Conservation (phyloP, 2,797 vertebrate genomes). For the Phalloptychus januarius region DNA sequence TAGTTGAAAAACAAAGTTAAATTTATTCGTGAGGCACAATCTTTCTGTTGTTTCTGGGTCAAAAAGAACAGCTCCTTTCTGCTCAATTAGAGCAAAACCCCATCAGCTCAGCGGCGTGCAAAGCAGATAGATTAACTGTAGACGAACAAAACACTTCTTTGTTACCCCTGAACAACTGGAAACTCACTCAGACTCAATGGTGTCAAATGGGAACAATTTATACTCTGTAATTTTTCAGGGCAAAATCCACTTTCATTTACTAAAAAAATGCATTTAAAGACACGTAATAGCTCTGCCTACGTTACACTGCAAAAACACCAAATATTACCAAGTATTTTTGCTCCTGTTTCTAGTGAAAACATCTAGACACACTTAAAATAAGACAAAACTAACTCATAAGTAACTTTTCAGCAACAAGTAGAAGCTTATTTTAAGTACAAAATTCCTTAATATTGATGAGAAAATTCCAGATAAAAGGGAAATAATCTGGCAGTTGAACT, state of each 20-base stretch:
- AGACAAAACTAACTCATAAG: too few species aligned
- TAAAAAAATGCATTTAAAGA: not conserved
- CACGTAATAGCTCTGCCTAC: not conserved
- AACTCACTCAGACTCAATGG: slow-evolving; percentile 25
- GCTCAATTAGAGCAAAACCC: slow-evolving; percentile 42
- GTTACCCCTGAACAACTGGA: slow-evolving; percentile 51
- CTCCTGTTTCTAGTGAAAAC: too few species aligned
- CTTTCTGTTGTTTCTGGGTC: slow-evolving; percentile 49
- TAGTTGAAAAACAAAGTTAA: slow-evolving; percentile 12
- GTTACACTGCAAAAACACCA: too few species aligned
- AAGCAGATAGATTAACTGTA: slow-evolving; percentile 62
- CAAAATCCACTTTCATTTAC: not conserved
- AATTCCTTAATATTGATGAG: too few species aligned
- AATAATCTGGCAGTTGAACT: too few species aligned
- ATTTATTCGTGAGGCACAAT: slow-evolving; percentile 45
- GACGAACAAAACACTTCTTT: slow-evolving; percentile 57
- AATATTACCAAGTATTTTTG: too few species aligned
- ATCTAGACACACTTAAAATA: too few species aligned
- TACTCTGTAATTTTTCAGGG: not conserved
- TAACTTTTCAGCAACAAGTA: too few species aligned
- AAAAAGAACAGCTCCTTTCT: slow-evolving; percentile 54
- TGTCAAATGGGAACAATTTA: slow-evolving; percentile 9
- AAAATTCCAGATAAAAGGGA: too few species aligned
- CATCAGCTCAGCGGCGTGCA: slow-evolving; percentile 52
- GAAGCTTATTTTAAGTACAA: too few species aligned